Evolutionary conservation across 1,140 invertebrate genomes (phyloP).

Genomic region (Choristoneura fumiferana): DNA sequence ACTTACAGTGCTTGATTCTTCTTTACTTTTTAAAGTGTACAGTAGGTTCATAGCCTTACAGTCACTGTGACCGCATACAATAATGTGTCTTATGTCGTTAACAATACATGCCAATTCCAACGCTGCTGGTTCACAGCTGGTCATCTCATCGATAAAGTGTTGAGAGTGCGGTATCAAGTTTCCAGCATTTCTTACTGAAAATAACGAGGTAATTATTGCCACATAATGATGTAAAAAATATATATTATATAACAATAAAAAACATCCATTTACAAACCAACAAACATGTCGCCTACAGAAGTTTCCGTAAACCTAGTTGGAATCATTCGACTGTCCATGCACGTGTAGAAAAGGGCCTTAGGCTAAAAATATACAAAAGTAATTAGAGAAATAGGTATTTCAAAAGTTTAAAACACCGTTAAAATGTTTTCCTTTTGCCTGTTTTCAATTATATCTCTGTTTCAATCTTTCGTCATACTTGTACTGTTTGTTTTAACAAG

Average conservation of each 20-base stretch:
- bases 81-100: conserved; percentile 95
- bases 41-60: conserved; percentile 98
- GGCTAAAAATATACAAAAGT: conserved; percentile 82
- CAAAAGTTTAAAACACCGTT: too few species aligned
- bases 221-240: conserved; percentile 3
- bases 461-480: too few species aligned
- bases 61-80: conserved; percentile 98
- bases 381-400: too few species aligned
- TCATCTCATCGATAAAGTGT: conserved; percentile 91
- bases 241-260: conserved; percentile 15
- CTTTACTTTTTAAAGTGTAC: conserved; percentile 88
- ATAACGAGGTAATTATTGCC: conserved; percentile 15
- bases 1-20: conserved; percentile 85
- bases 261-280: conserved; percentile 81
- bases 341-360: conserved; percentile 97
- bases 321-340: conserved; percentile 98
- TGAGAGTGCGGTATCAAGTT: conserved; percentile 95
- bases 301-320: conserved; percentile 97
- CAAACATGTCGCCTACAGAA: conserved; percentile 98
- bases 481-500: too few species aligned
- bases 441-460: too few species aligned
- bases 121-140: conserved; percentile 95
- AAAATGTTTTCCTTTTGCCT: too few species aligned
- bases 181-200: conserved; percentile 95
- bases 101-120: conserved; percentile 95